Evolutionary conservation across 2,888 invertebrate genomes (phyloP).

Genomic region (Pseudoips prasinana): DNA sequence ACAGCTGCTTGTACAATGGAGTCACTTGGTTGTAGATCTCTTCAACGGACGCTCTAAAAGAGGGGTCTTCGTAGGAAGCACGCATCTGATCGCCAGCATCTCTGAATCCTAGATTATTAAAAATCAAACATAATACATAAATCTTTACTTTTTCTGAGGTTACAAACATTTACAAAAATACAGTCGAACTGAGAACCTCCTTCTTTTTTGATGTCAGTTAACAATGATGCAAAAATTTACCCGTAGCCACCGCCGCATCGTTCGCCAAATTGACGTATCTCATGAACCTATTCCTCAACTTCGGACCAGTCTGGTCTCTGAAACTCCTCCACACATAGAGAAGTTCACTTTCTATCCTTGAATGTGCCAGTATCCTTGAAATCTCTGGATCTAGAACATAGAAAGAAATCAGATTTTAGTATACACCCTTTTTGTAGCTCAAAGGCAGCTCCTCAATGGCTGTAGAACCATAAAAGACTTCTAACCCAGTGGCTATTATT

Average conservation of each 20-base stretch:
- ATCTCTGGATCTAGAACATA: constrained; percentile 81
- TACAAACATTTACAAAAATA: no score
- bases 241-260: constrained; percentile 88
- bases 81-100: constrained; percentile 93
- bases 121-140: no score
- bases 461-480: no score
- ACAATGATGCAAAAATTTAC: no score
- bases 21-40: constrained; percentile 84
- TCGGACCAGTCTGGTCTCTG: constrained; percentile 90
- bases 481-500: no score
- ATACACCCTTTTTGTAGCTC: no score
- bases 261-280: constrained; percentile 91
- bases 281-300: constrained; percentile 88
- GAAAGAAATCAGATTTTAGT: no score
- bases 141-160: no score
- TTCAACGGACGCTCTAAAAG: constrained; percentile 82
- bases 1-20: constrained; percentile 91
- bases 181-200: no score
- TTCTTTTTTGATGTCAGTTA: no score
- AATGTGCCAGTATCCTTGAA: constrained; percentile 85
- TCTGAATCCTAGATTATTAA: constrained; percentile 81
- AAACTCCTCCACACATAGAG: constrained; percentile 91
- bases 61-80: constrained; percentile 86
- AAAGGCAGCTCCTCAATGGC: no score
- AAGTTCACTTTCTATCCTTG: constrained; percentile 88